Evolutionary conservation across 30 jellyfish, hydroid and myxozoan species (phyloP).

Genomic region (Mastigias papua): DNA sequence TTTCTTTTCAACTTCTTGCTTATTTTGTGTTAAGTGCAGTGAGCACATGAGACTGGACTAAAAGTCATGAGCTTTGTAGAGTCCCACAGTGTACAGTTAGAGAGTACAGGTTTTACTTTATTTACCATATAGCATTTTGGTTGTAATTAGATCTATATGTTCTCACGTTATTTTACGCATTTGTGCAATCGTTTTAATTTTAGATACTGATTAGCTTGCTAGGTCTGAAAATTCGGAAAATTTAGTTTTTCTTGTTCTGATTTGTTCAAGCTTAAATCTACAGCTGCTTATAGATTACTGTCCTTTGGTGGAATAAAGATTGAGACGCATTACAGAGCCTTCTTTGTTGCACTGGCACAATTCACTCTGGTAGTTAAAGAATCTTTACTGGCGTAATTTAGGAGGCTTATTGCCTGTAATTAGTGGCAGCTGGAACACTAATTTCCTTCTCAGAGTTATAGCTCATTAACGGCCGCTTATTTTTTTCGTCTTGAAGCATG

Average conservation of each 20-base stretch:
- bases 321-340: not conserved
- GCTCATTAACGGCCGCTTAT: conserved; percentile 10
- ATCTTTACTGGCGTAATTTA: not conserved
- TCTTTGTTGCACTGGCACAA: not conserved
- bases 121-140: too few relatives aligned
- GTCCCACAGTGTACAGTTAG: too few relatives aligned
- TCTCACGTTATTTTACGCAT: too few relatives aligned
- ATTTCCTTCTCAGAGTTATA: not conserved
- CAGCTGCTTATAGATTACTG: conserved; percentile 13
- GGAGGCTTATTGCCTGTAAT: not conserved
- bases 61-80: too few relatives aligned
- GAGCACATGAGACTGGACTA: too few relatives aligned
- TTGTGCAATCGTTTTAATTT: too few relatives aligned
- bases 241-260: not conserved
- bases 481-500: too few relatives aligned
- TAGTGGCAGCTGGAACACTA: conserved; percentile 1
- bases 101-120: too few relatives aligned
- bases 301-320: not conserved
- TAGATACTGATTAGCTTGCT: not conserved
- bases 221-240: not conserved
- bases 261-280: not conserved
- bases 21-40: too few relatives aligned
- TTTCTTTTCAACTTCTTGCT: too few relatives aligned
- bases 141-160: too few relatives aligned
- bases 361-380: not conserved